phyloP scores from a whole-genome alignment of 2,888 invertebrate genomes.

The Minunthozetes semirufus region DNA sequence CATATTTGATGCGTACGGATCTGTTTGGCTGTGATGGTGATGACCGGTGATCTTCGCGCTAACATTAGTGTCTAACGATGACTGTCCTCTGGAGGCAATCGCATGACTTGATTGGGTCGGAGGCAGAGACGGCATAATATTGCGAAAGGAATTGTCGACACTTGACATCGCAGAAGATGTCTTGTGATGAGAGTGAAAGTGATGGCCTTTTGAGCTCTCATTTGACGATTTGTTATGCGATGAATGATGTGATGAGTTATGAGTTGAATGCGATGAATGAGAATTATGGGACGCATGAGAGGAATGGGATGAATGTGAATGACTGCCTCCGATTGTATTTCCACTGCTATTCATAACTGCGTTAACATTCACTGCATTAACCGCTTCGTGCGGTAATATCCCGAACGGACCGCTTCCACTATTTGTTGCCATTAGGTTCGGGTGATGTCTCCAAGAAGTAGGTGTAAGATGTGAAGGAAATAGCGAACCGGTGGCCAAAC shows the following conservation, averaged over 20 bases:
- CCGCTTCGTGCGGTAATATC: conserved; percentile 41
- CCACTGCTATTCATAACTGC: conserved; percentile 10
- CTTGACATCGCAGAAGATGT: conserved; percentile 1
- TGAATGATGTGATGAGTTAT: conserved; percentile 32
- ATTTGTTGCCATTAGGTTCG: conserved; percentile 26
- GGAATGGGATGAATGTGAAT: not conserved
- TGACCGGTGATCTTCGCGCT: conserved; percentile 4
- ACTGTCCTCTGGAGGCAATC: not conserved
- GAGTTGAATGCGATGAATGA: conserved; percentile 17
- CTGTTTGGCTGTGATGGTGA: conserved; percentile 15
- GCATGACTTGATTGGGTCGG: conserved; percentile 27
- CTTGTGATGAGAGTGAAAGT: conserved; percentile 1
- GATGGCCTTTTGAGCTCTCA: conserved; percentile 3
- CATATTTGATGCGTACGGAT: conserved; percentile 8
- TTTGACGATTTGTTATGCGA: conserved; percentile 18
- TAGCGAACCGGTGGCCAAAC: conserved; percentile 20
- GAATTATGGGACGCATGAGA: not conserved
- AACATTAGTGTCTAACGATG: not conserved
- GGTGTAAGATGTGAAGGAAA: conserved; percentile 31
- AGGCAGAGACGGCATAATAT: conserved; percentile 22
- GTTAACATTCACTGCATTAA: conserved; percentile 36
- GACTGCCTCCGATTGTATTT: not conserved
- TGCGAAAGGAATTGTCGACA: conserved; percentile 25
- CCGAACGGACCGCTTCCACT: conserved; percentile 39
- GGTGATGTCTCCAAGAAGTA: conserved; percentile 26